Percentiles rank a stretch among this genome's conserved stretches.
These are phyloP conservation scores for Pygmarrhopalites habei DNA, from an alignment of 1,140 invertebrate genomes.

Conservation along the genomic window DNA sequence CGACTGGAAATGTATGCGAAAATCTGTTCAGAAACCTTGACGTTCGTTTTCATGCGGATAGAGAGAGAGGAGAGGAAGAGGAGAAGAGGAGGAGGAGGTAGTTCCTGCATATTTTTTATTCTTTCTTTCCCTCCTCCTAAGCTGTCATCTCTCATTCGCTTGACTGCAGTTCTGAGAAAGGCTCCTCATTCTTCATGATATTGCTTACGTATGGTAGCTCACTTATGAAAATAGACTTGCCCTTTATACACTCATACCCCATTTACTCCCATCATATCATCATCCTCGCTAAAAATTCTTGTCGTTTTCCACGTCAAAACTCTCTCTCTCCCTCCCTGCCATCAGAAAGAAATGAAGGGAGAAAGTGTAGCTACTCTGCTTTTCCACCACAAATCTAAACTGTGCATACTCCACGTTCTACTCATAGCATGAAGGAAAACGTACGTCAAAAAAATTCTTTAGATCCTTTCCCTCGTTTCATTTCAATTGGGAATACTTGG, in stretches of 20 bases:
- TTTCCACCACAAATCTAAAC: too few relatives aligned
- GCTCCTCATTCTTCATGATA: neutral
- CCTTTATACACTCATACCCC: conserved; percentile 7
- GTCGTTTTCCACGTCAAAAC: neutral
- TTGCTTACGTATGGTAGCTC: neutral
- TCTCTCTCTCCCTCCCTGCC: neutral
- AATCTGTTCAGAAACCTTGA: too few relatives aligned
- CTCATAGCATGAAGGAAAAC: too few relatives aligned
- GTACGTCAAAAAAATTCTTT: neutral
- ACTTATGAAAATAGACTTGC: neutral
- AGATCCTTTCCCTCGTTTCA: neutral
- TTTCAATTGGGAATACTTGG: too few relatives aligned
- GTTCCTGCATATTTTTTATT: neutral
- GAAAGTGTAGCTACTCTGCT: too few relatives aligned
- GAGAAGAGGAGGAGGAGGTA: too few relatives aligned
- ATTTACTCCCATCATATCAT: conserved; percentile 8
- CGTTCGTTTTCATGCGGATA: too few relatives aligned
- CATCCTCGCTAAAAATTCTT: neutral
- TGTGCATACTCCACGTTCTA: too few relatives aligned
- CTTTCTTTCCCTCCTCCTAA: neutral
- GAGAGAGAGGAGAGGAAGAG: too few relatives aligned
- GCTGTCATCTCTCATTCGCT: neutral
- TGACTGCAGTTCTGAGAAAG: too few relatives aligned
- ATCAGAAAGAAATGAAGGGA: too few relatives aligned
- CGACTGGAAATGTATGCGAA: too few relatives aligned